Base-by-base conservation (phyloP, 2,888 invertebrate genomes). In the Pollenia labialis region DNA sequence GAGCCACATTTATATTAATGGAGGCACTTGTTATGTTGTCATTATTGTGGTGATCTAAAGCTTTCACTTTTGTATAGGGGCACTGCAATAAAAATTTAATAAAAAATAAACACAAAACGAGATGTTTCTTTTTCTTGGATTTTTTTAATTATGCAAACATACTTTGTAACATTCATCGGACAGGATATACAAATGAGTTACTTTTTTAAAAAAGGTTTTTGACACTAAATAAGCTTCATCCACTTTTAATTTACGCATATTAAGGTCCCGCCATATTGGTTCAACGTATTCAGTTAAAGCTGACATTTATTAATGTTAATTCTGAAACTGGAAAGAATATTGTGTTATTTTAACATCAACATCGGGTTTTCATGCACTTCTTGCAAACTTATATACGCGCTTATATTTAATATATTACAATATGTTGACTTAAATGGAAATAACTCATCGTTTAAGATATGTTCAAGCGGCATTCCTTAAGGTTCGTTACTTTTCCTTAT, bases 121-220 rank as follows among this genome's bases (percentile, higher is more conserved):
- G 48, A 11, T 2, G 52, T 23, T n/a, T 44, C 8, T 32, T 18
- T 48, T 79, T 44, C 9, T 48, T 32, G n/a, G 8, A n/a, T 60
- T 54, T 54, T 40, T 23, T 44, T 44, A 56, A 66, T n/a, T 48
- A 60, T n/a, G 42, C 54, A 79, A 14, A 3, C 95, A 94, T 92
- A 97, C 97, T 92, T 94, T 94, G 90, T 95, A 94, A 90, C 97
- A 97, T 90, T 96, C 96, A 79, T 95, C 95, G 18, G 96, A 96
- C 0, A 96, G 94, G 32, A 94, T 94, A 90, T 96, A 97, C 6
- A 96, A 93, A 90, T 95, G 95, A 12, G 94, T 93, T 82, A 92
- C 91, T 8, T 92, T 75, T 88, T 89, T 88, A 71, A 90, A 89
- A n/a, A 88, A 89, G 16, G 92, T 93, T 16, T 90, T 91, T 48